Base-by-base conservation (phyloP, 2,797 vertebrate genomes). In the Novumbra hubbsi region DNA sequence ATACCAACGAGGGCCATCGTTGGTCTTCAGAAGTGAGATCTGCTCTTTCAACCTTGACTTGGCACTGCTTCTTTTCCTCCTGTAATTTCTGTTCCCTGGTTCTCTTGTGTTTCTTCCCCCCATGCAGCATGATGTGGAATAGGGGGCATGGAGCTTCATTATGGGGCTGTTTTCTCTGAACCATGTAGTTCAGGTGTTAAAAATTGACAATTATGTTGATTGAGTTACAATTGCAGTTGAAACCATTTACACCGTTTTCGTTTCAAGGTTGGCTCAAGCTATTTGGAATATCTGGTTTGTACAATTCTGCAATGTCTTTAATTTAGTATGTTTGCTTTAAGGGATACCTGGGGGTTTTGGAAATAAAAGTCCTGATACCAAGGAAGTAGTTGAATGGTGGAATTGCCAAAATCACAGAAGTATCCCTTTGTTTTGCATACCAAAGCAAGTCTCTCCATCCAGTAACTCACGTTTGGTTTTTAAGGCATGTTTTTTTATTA, bases 61-160 rank as follows among this genome's bases (percentile, higher is more conserved):
- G 21, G 50, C n/a, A n/a, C 15, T 50, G 5, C 90, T 76, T 92
- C 38, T 80, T 16, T 41, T 64, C 11, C 5, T 3, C 84, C 88
- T 68, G 12, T 69, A 24, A 24, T 28, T 62, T 48, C 17, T 45
- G n/a, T 9, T 52, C 21, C n/a, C 15, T 9, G 30, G 4, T 6
- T 27, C 41, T 19, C 34, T 24, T 49, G 12, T 48, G 11, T 32
- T 12, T 71, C n/a, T 74, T 32, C 70, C 57, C 91, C 89, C 87
- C 93, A 92, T 92, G 94, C 96, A 96, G 96, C 96, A 92, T 91
- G 94, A 96, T 85, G 94, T 95, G 93, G 95, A 96, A 75, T 95
- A 91, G 76, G 9, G 65, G 76, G 67, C 27, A 80, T 77, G 81
- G 76, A 73, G 32, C 27, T 77, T 57, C 68, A 24, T 68, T 68